phyloP scores from a whole-genome alignment of 2,888 invertebrate genomes.

The Agriopis aurantiaria region DNA sequence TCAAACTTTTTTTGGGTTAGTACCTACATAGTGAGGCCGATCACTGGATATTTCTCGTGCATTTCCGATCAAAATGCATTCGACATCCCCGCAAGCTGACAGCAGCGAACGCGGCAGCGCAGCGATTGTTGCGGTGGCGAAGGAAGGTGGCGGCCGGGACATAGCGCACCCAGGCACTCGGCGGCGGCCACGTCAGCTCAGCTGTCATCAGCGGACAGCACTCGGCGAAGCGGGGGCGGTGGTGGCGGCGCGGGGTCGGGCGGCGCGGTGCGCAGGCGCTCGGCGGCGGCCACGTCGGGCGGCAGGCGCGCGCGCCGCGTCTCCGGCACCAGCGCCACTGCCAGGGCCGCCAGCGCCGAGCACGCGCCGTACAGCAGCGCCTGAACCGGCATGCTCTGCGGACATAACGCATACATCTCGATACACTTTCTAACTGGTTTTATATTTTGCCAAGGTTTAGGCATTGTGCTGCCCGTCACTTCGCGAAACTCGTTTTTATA shows the following conservation, averaged over 20 bases:
- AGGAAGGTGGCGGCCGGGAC: no score
- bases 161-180: no score
- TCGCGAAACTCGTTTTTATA: background rate
- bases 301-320: constrained; percentile 86
- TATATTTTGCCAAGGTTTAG: no score
- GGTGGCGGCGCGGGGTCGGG: constrained; percentile 30
- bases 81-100: no score
- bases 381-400: constrained; percentile 66
- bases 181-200: constrained; percentile 32
- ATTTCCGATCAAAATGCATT: no score
- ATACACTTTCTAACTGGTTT: background rate
- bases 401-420: background rate
- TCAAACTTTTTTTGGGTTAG: no score
- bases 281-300: constrained; percentile 81
- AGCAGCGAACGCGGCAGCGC: no score
- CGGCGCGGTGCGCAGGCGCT: constrained; percentile 45
- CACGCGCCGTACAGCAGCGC: constrained; percentile 80
- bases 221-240: constrained; percentile 17
- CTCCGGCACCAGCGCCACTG: constrained; percentile 87
- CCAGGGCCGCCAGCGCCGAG: constrained; percentile 75
- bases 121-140: no score
- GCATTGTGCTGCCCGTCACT: background rate
- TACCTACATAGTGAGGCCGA: no score
- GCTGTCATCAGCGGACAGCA: constrained; percentile 50
- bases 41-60: no score